Percentiles rank a stretch among this genome's conserved stretches.
Evolutionary conservation across 1,140 invertebrate species (phyloP).

Genomic region (Trachelipus rathkii): DNA sequence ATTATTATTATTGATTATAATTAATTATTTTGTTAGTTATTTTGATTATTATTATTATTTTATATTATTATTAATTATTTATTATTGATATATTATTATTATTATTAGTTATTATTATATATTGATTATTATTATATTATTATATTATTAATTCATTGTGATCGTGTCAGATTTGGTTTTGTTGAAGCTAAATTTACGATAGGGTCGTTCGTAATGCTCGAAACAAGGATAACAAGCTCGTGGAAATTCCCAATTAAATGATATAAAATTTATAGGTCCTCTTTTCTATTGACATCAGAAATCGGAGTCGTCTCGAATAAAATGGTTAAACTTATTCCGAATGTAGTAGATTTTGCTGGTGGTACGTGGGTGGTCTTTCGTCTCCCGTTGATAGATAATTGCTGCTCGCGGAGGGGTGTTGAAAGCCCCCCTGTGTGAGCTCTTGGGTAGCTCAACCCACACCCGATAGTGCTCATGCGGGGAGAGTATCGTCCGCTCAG

Average conservation of each 20-base stretch:
- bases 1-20: too few species aligned
- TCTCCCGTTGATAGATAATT: constrained; percentile 2
- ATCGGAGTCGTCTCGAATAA: not conserved
- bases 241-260: not conserved
- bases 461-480: constrained; percentile 8
- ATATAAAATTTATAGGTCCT: not conserved
- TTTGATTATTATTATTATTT: too few species aligned
- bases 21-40: too few species aligned
- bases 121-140: too few species aligned
- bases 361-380: not conserved
- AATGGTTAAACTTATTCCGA: constrained; percentile 11
- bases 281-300: not conserved
- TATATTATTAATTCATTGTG: too few species aligned
- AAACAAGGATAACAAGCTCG: not conserved
- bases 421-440: constrained; percentile 6
- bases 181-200: constrained; percentile 3
- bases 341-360: not conserved
- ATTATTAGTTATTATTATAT: too few species aligned
- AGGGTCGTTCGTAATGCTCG: not conserved
- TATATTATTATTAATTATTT: too few species aligned
- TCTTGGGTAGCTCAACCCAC: not conserved
- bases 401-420: not conserved
- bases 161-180: not conserved
- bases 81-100: too few species aligned
- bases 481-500: not conserved